A percentile compares a stretch with the other conserved stretches of the same genome.
phyloP scores from a whole-genome alignment of 2,113 vertebrate species.

The Ahaetulla prasina region DNA sequence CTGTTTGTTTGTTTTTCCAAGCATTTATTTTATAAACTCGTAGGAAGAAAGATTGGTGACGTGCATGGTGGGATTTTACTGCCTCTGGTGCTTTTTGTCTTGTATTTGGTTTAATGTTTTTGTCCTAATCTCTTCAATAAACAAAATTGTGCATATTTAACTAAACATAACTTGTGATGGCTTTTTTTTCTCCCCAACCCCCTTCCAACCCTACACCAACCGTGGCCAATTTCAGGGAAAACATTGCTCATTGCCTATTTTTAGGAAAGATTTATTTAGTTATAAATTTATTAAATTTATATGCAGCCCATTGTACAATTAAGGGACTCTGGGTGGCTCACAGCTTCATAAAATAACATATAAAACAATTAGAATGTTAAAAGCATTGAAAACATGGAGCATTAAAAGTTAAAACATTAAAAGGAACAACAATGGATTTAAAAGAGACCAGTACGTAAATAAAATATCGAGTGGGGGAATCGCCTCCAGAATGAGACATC shows the following conservation, averaged over 20 bases:
- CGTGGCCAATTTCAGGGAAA: neutral
- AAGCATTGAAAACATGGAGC: neutral
- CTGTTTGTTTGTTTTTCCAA: slow-evolving; percentile 8
- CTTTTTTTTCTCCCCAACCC: neutral
- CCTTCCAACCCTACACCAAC: neutral
- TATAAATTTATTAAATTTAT: neutral
- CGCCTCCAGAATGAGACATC: neutral
- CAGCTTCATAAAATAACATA: neutral
- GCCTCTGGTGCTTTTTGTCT: slow-evolving; percentile 99
- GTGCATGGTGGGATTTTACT: slow-evolving; percentile 95
- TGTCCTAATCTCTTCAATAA: slow-evolving; percentile 99
- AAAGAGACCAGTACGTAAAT: neutral
- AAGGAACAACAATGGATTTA: neutral
- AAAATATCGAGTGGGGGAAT: neutral
- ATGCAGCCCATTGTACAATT: neutral
- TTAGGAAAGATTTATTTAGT: neutral
- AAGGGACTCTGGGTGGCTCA: neutral
- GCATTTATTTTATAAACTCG: slow-evolving; percentile 58
- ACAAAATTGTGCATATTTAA: slow-evolving; percentile 96
- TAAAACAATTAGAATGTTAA: neutral
- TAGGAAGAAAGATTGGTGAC: slow-evolving; percentile 78
- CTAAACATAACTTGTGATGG: slow-evolving; percentile 57
- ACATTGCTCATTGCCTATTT: neutral
- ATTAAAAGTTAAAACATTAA: neutral
- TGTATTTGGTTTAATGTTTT: slow-evolving; percentile 99